Conservation (phyloP, 2,113 vertebrate genomes). For the Mirza zaza region DNA sequence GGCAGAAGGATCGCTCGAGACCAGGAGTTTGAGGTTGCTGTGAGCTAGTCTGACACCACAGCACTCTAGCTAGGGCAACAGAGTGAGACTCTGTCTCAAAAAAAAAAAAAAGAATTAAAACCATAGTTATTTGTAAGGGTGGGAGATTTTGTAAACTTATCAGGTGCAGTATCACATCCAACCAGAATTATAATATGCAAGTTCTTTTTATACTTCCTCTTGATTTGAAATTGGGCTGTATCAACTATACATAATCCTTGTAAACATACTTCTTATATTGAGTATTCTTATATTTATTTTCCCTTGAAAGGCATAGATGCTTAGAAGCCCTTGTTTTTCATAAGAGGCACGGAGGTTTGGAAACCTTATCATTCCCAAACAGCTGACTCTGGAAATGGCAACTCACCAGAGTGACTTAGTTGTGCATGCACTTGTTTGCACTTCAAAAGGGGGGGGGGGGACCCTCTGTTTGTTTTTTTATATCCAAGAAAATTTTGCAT, state of each 20-base stretch:
- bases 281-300: background rate
- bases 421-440: conserved; percentile 44
- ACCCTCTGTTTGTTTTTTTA: conserved; percentile 69
- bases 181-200: background rate
- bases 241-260: background rate
- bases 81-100: too few species aligned
- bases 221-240: background rate
- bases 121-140: background rate
- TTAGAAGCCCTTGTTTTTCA: background rate
- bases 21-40: too few species aligned
- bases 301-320: background rate
- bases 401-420: conserved; percentile 16
- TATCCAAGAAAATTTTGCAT: conserved; percentile 66
- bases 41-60: too few species aligned
- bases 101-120: background rate
- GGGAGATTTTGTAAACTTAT: background rate
- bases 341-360: background rate
- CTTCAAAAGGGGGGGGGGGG: conserved; percentile 42
- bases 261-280: background rate
- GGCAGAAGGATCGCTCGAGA: too few species aligned
- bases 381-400: conserved; percentile 52
- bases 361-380: background rate
- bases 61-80: too few species aligned
- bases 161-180: background rate
- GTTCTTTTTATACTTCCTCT: background rate